A percentile compares a stretch with the other conserved stretches of the same genome.
These are phyloP conservation scores for Bombyx mandarina DNA, from an alignment of 1,140 invertebrate genomes.

Conservation along the genomic window DNA sequence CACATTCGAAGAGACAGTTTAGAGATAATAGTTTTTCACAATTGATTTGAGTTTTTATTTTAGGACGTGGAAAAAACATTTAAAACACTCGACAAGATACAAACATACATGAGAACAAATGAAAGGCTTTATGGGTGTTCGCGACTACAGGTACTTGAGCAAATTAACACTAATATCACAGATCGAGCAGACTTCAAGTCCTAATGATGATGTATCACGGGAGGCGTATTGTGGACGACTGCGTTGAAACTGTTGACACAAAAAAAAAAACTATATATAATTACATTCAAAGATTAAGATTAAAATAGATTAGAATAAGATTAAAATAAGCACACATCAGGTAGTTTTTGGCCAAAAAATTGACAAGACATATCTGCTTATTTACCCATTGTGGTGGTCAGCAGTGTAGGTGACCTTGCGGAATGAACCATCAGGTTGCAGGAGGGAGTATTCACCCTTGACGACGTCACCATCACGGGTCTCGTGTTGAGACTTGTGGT, in stretches of 20 bases:
- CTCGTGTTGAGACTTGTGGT: slow-evolving; percentile 69
- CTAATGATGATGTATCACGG: slow-evolving; percentile 64
- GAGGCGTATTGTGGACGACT: slow-evolving; percentile 57
- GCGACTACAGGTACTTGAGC: not conserved
- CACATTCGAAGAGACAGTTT: too few relatives aligned
- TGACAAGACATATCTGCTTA: not conserved
- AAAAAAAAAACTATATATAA: slow-evolving; percentile 2
- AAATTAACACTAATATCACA: slow-evolving; percentile 58
- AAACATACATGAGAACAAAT: slow-evolving; percentile 13
- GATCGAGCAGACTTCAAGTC: slow-evolving; percentile 23
- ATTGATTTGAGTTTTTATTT: too few relatives aligned
- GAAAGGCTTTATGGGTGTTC: slow-evolving; percentile 6
- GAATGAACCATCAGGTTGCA: slow-evolving; percentile 59
- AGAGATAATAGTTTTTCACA: too few relatives aligned
- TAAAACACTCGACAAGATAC: not conserved
- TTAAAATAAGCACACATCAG: not conserved
- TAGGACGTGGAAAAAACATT: too few relatives aligned
- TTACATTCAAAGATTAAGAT: slow-evolving; percentile 1
- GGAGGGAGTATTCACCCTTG: slow-evolving; percentile 62
- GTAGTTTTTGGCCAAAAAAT: not conserved
- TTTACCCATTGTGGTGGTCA: slow-evolving; percentile 59
- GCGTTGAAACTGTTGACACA: slow-evolving; percentile 57
- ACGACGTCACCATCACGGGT: slow-evolving; percentile 64
- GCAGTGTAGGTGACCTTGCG: slow-evolving; percentile 60
- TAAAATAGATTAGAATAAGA: not conserved